Conservation (phyloP, 2,888 invertebrate genomes). For the Mystacides longicornis region DNA sequence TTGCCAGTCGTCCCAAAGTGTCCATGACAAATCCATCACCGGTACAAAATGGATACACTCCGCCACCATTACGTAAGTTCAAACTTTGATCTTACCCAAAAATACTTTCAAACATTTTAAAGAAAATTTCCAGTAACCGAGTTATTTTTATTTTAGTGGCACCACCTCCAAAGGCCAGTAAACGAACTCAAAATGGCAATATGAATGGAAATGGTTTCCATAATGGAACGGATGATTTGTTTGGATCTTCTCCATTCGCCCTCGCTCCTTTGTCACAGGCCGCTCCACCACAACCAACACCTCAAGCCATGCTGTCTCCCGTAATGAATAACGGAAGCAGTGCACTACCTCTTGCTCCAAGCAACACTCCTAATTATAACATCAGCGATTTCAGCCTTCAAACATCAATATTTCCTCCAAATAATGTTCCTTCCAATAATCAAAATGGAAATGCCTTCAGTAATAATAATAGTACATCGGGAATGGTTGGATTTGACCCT, state of each 20-base stretch:
- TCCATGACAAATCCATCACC: slow-evolving; percentile 5
- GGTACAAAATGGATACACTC: slow-evolving; percentile 36
- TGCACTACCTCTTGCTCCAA: slow-evolving; percentile 11
- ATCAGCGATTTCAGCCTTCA: slow-evolving; percentile 40
- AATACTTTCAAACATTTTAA: too few relatives aligned
- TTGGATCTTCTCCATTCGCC: slow-evolving; percentile 72
- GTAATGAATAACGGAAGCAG: slow-evolving; percentile 22
- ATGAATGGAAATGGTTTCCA: slow-evolving; percentile 30
- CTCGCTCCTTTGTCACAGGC: slow-evolving; percentile 33
- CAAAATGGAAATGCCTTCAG: slow-evolving; percentile 4
- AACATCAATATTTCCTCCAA: slow-evolving; percentile 15
- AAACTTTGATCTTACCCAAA: not conserved
- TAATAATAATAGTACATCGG: slow-evolving; percentile 40
- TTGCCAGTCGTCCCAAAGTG: slow-evolving; percentile 35
- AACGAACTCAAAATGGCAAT: slow-evolving; percentile 38
- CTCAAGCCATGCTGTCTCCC: slow-evolving; percentile 2
- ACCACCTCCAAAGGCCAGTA: slow-evolving; percentile 76
- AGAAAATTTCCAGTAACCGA: not conserved
- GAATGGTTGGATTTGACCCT: slow-evolving; percentile 58
- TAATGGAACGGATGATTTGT: slow-evolving; percentile 58
- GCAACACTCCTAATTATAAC: slow-evolving; percentile 36
- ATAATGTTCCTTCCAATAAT: slow-evolving; percentile 5
- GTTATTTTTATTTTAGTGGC: slow-evolving; percentile 58
- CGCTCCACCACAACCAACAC: slow-evolving; percentile 24
- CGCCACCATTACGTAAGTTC: slow-evolving; percentile 60